Conservation (phyloP, 2,888 invertebrate species). For the Sympetrum striolatum region DNA sequence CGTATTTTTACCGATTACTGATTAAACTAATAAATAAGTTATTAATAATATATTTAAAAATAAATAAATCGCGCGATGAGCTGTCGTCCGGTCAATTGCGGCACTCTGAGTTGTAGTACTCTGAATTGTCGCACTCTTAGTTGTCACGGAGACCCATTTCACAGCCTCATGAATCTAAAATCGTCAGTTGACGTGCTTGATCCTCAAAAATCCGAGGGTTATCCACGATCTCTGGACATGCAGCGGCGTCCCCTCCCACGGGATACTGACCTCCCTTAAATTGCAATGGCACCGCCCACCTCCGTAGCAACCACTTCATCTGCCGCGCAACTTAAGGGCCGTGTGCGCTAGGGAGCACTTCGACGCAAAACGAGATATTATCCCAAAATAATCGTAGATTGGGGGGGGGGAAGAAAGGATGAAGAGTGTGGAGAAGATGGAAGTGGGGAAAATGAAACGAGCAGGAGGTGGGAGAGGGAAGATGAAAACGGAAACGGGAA, state of each 20-base stretch:
- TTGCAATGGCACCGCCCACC: conserved; percentile 5
- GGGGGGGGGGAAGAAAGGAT: not conserved
- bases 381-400: not conserved
- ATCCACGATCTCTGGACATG: not conserved
- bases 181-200: not conserved
- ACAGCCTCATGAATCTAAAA: not conserved
- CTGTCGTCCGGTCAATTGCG: too few species aligned
- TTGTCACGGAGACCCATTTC: too few species aligned
- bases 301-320: not conserved
- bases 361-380: not conserved
- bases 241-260: not conserved
- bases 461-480: not conserved
- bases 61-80: too few species aligned
- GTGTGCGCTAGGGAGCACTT: not conserved
- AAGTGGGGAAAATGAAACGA: not conserved
- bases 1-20: too few species aligned
- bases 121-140: too few species aligned
- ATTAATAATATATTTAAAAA: too few species aligned
- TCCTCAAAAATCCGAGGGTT: too few species aligned
- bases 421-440: too few species aligned
- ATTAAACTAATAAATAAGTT: too few species aligned
- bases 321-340: not conserved
- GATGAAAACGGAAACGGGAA: too few species aligned
- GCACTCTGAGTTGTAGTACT: too few species aligned
- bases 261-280: conserved; percentile 29